Evolutionary conservation across 2,113 vertebrate species (phyloP).

Genomic region (Ancistrus triradiatus): DNA sequence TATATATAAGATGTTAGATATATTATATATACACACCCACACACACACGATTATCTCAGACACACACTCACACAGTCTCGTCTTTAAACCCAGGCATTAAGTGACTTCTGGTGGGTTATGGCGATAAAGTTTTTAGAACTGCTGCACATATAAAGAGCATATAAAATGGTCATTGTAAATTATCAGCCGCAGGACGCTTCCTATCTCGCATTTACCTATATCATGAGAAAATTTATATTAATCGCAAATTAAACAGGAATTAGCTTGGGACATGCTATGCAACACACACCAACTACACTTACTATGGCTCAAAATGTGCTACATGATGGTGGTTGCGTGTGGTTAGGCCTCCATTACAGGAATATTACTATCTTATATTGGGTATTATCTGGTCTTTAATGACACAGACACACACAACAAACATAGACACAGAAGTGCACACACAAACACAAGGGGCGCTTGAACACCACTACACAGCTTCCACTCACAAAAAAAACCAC

Average conservation of each 20-base stretch:
- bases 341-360: slow-evolving; percentile 16
- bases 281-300: slow-evolving; percentile 23
- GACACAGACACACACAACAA: too few relatives aligned
- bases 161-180: slow-evolving; percentile 74
- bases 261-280: slow-evolving; percentile 21
- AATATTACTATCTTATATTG: slow-evolving; percentile 34
- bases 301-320: neutral
- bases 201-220: slow-evolving; percentile 60
- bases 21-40: too few relatives aligned
- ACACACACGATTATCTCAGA: too few relatives aligned
- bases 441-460: slow-evolving; percentile 63
- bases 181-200: slow-evolving; percentile 74
- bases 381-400: slow-evolving; percentile 20
- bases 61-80: too few relatives aligned
- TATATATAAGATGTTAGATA: too few relatives aligned
- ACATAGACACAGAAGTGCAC: neutral
- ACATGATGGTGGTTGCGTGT: slow-evolving; percentile 2
- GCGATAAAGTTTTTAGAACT: slow-evolving; percentile 62
- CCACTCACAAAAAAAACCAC: too few relatives aligned
- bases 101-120: slow-evolving; percentile 67
- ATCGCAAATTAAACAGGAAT: neutral
- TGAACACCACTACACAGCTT: slow-evolving; percentile 47
- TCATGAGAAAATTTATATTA: slow-evolving; percentile 58
- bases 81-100: slow-evolving; percentile 34
- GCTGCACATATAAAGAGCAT: slow-evolving; percentile 73